phyloP scores from a whole-genome alignment of 2,113 vertebrate genomes.

The Sarotherodon lohbergeri region DNA sequence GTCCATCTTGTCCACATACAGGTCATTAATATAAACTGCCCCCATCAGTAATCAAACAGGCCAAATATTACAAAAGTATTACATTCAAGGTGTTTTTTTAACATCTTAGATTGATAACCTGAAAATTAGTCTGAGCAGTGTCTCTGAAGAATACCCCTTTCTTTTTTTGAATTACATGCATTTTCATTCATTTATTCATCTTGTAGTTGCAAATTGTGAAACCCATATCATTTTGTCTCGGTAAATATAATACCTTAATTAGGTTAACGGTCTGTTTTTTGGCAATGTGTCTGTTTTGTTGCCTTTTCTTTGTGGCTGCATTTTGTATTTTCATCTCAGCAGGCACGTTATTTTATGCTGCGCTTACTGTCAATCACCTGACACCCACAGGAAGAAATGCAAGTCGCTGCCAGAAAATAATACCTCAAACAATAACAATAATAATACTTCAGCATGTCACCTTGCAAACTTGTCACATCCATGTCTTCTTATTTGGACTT shows the following conservation, averaged over 20 bases:
- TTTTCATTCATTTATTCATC: not conserved
- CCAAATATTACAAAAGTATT: not conserved
- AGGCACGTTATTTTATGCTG: conserved; percentile 29
- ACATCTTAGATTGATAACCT: not conserved
- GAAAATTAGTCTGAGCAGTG: not conserved
- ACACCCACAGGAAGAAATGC: conserved; percentile 32
- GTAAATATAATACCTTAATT: not conserved
- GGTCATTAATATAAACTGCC: not conserved
- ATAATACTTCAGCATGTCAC: conserved; percentile 41
- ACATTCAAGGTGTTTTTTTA: not conserved
- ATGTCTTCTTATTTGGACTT: conserved; percentile 10
- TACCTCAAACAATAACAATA: conserved; percentile 54
- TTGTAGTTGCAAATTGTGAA: not conserved
- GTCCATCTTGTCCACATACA: not conserved
- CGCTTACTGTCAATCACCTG: conserved; percentile 55
- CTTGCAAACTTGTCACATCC: conserved; percentile 41
- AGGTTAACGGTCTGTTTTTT: not conserved
- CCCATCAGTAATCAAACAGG: not conserved
- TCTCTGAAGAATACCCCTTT: not conserved
- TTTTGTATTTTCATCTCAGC: conserved; percentile 42
- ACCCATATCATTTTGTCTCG: not conserved
- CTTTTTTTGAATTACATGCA: not conserved
- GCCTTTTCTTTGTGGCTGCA: conserved; percentile 1
- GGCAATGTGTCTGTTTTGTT: conserved; percentile 4
- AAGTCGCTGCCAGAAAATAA: conserved; percentile 49